These are phyloP conservation scores for Strigamia maritima DNA, from an alignment of 2,888 invertebrate species.

Conservation along the genomic window DNA sequence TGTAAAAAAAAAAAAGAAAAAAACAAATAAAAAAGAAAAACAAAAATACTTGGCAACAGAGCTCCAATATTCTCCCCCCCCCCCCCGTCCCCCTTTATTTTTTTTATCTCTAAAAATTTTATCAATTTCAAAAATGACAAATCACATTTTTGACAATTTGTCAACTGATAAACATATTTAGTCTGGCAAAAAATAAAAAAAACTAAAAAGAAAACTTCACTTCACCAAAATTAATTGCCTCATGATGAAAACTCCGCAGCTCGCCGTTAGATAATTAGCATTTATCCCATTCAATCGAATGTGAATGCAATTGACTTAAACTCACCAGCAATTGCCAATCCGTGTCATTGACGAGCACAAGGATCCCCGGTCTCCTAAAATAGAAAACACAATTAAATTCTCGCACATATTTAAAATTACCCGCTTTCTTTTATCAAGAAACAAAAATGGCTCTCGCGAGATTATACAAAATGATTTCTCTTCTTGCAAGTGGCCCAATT, in stretches of 20 bases:
- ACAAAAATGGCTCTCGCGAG: background rate
- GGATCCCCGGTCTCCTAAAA: constrained; percentile 74
- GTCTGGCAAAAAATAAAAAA: background rate
- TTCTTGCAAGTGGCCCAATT: background rate
- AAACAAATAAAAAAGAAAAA: no score
- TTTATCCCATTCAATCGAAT: background rate
- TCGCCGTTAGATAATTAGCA: background rate
- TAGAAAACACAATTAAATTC: constrained; percentile 13
- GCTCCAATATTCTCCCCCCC: no score
- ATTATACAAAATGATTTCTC: background rate
- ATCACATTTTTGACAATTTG: background rate
- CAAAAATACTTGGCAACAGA: no score
- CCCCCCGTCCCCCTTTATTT: no score
- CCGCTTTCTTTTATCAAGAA: background rate
- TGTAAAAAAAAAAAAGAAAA: no score
- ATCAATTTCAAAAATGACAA: background rate
- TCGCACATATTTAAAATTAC: background rate
- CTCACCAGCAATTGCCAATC: constrained; percentile 88
- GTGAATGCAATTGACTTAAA: constrained; percentile 39
- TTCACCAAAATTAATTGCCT: background rate
- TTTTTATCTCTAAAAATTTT: no score
- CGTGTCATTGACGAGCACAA: constrained; percentile 88
- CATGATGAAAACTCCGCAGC: background rate
- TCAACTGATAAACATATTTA: background rate
- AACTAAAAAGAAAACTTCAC: background rate